Evolutionary conservation across 2,113 vertebrate species (phyloP).

Genomic region (Serinus canaria): DNA sequence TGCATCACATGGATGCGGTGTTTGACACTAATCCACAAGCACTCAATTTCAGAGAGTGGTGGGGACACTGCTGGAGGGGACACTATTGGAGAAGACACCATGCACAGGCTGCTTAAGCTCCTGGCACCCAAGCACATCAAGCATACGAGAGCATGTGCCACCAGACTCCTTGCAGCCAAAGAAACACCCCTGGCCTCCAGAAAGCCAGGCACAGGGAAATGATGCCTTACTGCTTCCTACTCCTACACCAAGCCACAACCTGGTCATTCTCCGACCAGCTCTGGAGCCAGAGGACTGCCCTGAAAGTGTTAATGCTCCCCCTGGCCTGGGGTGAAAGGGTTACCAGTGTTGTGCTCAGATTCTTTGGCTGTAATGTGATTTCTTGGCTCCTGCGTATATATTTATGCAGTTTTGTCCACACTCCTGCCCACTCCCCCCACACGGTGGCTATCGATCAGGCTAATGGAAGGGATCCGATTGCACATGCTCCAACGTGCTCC

Average conservation of each 20-base stretch:
- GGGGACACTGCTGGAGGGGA: neutral
- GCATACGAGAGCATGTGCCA: neutral
- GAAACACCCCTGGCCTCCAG: neutral
- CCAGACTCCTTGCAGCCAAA: neutral
- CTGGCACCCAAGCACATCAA: neutral
- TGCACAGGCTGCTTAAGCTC: accelerated
- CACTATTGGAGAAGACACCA: neutral
- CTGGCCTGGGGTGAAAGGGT: conserved; percentile 88
- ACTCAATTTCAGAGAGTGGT: accelerated
- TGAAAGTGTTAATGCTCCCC: conserved; percentile 51
- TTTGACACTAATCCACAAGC: neutral
- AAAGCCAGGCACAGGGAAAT: neutral
- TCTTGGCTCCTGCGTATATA: conserved; percentile 87
- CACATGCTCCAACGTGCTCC: conserved; percentile 86
- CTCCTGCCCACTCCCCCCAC: conserved; percentile 72
- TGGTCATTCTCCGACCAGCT: accelerated
- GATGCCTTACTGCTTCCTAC: neutral
- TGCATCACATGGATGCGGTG: accelerated
- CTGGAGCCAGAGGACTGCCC: neutral
- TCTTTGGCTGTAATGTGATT: conserved; percentile 92
- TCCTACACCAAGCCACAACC: neutral
- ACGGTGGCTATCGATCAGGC: conserved; percentile 85
- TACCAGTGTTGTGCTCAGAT: conserved; percentile 88
- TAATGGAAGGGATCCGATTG: conserved; percentile 97
- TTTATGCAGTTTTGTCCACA: conserved; percentile 94